These are phyloP conservation scores for Strix aluco DNA, from an alignment of 2,113 vertebrate species.

Conservation along the genomic window DNA sequence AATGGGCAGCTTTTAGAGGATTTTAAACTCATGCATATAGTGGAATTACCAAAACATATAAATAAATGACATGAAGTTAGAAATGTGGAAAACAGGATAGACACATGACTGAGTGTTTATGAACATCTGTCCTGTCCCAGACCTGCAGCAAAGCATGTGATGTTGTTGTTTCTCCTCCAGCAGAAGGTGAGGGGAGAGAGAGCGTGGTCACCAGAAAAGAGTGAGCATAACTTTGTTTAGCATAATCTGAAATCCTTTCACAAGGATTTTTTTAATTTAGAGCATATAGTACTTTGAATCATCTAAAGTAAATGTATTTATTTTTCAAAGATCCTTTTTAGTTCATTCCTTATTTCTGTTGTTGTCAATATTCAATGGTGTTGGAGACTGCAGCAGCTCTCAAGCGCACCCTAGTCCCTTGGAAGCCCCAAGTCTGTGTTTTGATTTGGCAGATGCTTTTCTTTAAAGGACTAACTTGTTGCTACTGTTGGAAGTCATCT, in stretches of 20 bases:
- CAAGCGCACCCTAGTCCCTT: background rate
- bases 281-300: background rate
- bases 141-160: background rate
- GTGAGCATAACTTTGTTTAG: background rate
- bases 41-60: background rate
- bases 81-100: conserved; percentile 29
- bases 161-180: conserved; percentile 39
- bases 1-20: background rate
- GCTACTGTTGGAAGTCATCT: background rate
- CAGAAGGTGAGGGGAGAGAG: conserved; percentile 25
- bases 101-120: conserved; percentile 25
- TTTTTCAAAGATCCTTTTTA: background rate
- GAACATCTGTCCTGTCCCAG: background rate
- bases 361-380: background rate
- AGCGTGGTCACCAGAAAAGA: background rate
- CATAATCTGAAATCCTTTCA: background rate
- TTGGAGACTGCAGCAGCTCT: background rate
- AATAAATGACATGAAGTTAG: conserved; percentile 1
- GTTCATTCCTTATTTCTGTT: background rate
- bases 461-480: background rate
- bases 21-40: background rate
- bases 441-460: background rate
- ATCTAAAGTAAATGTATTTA: background rate
- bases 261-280: background rate
- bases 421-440: background rate